phyloP scores from a whole-genome alignment of 2,113 vertebrate genomes.

The Tragelaphus strepsiceros region DNA sequence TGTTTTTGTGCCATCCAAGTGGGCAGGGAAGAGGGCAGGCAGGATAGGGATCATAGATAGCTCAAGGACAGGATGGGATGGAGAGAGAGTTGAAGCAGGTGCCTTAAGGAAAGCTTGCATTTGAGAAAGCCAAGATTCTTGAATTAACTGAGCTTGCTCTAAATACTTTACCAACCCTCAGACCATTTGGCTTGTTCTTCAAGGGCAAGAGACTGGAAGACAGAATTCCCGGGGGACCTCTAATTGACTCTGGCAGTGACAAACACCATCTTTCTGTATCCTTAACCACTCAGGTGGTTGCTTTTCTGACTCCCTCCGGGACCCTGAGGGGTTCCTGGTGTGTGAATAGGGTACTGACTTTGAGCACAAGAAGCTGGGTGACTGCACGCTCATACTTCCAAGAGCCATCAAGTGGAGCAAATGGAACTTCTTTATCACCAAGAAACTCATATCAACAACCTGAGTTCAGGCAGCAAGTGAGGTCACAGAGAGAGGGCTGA shows the following conservation, averaged over 20 bases:
- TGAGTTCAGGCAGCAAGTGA: constrained; percentile 39
- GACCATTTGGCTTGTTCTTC: constrained; percentile 36
- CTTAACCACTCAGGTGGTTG: not conserved
- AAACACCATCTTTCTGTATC: not conserved
- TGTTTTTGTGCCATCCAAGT: not conserved
- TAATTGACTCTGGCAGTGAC: constrained; percentile 1
- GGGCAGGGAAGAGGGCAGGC: not conserved
- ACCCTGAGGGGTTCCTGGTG: not conserved
- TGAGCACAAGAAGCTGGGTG: not conserved
- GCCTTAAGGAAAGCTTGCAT: not conserved
- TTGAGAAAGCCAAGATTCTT: constrained; percentile 13
- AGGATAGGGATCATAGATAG: not conserved
- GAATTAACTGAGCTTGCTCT: constrained; percentile 12
- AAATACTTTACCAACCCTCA: not conserved
- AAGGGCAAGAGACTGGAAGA: not conserved
- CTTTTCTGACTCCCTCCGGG: not conserved
- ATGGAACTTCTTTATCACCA: constrained; percentile 56
- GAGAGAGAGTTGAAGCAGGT: not conserved
- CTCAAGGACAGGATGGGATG: not conserved
- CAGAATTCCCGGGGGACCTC: not conserved
- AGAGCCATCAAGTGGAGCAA: constrained; percentile 45
- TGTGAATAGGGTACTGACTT: not conserved
- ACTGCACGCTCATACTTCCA: constrained; percentile 21
- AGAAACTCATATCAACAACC: constrained; percentile 44
- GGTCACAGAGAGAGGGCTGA: constrained; percentile 44